phyloP scores from a whole-genome alignment of 64 coral and sea anemone species.

The Stichodactyla helianthus region DNA sequence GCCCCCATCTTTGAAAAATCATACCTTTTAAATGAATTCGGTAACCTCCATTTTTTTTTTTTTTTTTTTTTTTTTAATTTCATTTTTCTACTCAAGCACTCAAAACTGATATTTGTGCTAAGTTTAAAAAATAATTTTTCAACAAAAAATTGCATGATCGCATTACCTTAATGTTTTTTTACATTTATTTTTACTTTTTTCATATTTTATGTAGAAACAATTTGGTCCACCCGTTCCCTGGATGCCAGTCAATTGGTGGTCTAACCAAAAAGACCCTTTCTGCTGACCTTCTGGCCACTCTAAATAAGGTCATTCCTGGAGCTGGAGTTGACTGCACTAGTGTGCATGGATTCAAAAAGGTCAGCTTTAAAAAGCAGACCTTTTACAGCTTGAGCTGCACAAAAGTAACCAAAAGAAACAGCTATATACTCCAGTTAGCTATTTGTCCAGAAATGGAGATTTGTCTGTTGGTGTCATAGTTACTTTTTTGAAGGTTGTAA shows the following conservation, averaged over 20 bases:
- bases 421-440: constrained; percentile 55
- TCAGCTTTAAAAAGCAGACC: constrained; percentile 30
- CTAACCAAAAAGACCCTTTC: constrained; percentile 27
- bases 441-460: constrained; percentile 9
- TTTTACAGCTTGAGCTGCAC: constrained; percentile 50
- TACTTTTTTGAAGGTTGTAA: constrained; percentile 34
- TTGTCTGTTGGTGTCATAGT: constrained; percentile 15
- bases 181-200: background rate
- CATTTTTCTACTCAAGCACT: no score
- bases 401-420: constrained; percentile 50
- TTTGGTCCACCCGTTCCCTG: constrained; percentile 26
- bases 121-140: no score
- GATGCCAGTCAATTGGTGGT: constrained; percentile 34
- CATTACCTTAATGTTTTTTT: background rate
- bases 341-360: constrained; percentile 28
- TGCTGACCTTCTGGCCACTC: constrained; percentile 18
- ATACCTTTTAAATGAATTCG: no score
- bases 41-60: no score
- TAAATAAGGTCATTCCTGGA: constrained; percentile 51
- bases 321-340: constrained; percentile 25
- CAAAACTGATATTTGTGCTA: no score
- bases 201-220: constrained; percentile 3
- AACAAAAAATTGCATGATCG: no score
- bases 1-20: no score
- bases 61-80: no score